Conservation (phyloP, 2,888 invertebrate species). For the Philereme vetulata region DNA sequence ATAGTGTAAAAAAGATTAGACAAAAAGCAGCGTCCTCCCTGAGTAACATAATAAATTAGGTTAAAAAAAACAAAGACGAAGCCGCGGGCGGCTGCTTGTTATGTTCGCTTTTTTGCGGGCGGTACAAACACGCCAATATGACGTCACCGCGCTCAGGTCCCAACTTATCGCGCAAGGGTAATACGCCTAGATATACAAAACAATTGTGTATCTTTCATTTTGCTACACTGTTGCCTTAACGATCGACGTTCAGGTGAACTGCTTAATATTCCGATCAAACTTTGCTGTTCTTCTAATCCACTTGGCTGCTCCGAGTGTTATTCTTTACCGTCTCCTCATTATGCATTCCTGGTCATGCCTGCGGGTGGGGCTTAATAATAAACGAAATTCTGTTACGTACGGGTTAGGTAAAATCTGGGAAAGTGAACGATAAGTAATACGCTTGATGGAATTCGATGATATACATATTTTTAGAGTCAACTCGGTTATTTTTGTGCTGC, state of each 20-base stretch:
- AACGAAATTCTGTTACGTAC: slow-evolving; percentile 35
- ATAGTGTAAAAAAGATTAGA: no score
- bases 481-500: background rate
- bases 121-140: no score
- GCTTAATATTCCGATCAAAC: slow-evolving; percentile 49
- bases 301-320: slow-evolving; percentile 42
- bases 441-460: background rate
- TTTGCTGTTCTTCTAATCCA: slow-evolving; percentile 46
- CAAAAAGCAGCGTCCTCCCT: no score
- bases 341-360: slow-evolving; percentile 47
- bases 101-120: no score
- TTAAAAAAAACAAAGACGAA: no score
- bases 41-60: no score
- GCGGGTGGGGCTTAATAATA: slow-evolving; percentile 31
- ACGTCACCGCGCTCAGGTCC: no score
- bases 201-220: slow-evolving; percentile 34
- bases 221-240: slow-evolving; percentile 34
- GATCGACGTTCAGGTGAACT: slow-evolving; percentile 37
- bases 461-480: background rate
- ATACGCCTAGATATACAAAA: slow-evolving; percentile 24
- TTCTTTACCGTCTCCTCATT: slow-evolving; percentile 47
- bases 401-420: slow-evolving; percentile 30
- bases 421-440: slow-evolving; percentile 19
- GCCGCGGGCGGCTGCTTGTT: no score
- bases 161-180: no score